Evolutionary conservation across 2,888 invertebrate species (phyloP).

Genomic region (Mesorhabditis belari): DNA sequence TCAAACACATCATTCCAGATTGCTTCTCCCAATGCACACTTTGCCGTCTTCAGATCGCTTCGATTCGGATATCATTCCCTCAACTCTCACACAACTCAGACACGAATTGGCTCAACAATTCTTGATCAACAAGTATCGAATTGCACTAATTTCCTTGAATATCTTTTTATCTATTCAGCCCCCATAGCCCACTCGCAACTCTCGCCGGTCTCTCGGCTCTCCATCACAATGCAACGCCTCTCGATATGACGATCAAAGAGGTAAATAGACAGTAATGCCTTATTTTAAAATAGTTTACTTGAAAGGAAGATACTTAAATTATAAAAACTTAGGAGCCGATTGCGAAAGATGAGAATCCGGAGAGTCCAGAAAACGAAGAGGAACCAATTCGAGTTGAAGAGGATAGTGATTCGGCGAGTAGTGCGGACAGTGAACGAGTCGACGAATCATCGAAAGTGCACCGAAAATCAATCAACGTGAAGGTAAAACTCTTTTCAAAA

Average conservation of each 20-base stretch:
- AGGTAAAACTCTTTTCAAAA: too few species aligned
- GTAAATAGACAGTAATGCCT: background rate
- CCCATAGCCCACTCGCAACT: background rate
- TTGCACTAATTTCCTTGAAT: background rate
- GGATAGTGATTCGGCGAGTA: conserved; percentile 12
- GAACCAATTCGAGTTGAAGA: conserved; percentile 4
- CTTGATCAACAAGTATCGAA: background rate
- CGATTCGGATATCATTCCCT: conserved; percentile 7
- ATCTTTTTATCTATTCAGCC: background rate
- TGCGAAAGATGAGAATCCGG: background rate
- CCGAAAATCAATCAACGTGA: too few species aligned
- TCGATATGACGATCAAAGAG: background rate
- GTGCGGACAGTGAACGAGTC: conserved; percentile 7
- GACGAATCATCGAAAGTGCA: too few species aligned
- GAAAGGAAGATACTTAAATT: too few species aligned
- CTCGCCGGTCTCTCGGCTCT: background rate
- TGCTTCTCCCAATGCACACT: conserved; percentile 2
- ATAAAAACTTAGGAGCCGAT: too few species aligned
- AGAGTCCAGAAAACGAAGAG: background rate
- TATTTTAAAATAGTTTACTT: too few species aligned
- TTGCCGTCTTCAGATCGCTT: conserved; percentile 1
- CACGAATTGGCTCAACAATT: background rate
- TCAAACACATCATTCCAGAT: background rate
- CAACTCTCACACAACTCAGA: background rate
- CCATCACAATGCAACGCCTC: background rate